Evolutionary conservation across 2,113 vertebrate species (phyloP).

Genomic region (Seriola aureovittata): DNA sequence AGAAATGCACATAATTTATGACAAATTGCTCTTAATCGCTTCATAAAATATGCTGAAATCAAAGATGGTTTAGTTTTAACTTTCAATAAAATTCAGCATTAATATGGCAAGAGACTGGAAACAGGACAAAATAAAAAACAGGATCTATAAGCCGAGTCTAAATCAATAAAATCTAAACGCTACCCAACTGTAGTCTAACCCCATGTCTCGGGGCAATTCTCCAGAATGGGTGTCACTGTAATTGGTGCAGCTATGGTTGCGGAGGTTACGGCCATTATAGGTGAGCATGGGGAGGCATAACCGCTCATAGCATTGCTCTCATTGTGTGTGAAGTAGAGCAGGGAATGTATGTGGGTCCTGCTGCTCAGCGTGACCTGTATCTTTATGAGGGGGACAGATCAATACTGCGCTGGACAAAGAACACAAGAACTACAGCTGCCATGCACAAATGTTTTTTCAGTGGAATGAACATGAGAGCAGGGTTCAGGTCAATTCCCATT

Average conservation of each 20-base stretch:
- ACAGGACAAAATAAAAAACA: background rate
- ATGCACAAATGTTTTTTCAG: slow-evolving; percentile 46
- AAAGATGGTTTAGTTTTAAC: background rate
- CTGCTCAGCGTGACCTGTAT: slow-evolving; percentile 75
- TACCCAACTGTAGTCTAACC: slow-evolving; percentile 32
- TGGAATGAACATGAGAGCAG: slow-evolving; percentile 25
- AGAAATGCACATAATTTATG: background rate
- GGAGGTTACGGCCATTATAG: slow-evolving; percentile 71
- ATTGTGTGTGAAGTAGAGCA: slow-evolving; percentile 72
- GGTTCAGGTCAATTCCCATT: slow-evolving; percentile 36
- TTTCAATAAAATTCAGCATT: background rate
- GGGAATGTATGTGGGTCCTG: slow-evolving; percentile 59
- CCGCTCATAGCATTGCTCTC: slow-evolving; percentile 53
- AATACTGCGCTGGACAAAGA: slow-evolving; percentile 72
- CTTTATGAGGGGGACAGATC: slow-evolving; percentile 82
- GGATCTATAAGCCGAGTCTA: slow-evolving; percentile 28
- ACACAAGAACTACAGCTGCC: slow-evolving; percentile 41
- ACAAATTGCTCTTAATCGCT: background rate
- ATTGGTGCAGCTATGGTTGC: slow-evolving; percentile 72
- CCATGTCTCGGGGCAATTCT: slow-evolving; percentile 52
- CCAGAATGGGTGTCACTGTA: slow-evolving; percentile 60
- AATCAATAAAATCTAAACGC: slow-evolving; percentile 59
- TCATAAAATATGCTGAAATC: background rate
- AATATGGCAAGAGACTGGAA: background rate
- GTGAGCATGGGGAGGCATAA: slow-evolving; percentile 67